These are phyloP conservation scores for Thaumetopoea pityocampa DNA, from an alignment of 1,140 invertebrate genomes.

Conservation along the genomic window DNA sequence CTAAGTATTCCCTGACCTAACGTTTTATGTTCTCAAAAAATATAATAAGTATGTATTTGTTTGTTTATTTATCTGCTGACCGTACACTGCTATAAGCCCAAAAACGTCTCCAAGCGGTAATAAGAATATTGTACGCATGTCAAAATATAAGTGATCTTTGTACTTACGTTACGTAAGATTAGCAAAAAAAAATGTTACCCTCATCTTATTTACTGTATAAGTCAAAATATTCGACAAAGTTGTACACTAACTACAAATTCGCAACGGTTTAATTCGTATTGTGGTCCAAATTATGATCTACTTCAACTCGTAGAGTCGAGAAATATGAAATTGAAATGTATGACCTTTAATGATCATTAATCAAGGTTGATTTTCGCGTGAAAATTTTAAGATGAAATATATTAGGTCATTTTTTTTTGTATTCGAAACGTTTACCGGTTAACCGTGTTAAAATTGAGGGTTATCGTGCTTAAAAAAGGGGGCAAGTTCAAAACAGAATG, in stretches of 20 bases:
- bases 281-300: conserved; percentile 29
- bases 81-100: no score
- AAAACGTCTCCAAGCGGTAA: no score
- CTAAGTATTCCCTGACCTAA: no score
- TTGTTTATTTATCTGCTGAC: no score
- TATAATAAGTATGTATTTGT: no score
- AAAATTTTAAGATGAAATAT: not conserved
- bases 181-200: conserved; percentile 6
- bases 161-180: conserved; percentile 4
- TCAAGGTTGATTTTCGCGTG: not conserved
- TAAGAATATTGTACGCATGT: no score
- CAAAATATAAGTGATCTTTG: conserved; percentile 9
- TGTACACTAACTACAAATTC: conserved; percentile 24
- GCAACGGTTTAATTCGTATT: conserved; percentile 27
- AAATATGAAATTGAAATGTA: conserved; percentile 3
- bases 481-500: conserved; percentile 58
- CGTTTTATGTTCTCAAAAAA: no score
- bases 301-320: conserved; percentile 22
- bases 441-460: conserved; percentile 43
- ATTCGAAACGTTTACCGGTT: conserved; percentile 20
- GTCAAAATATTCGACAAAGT: conserved; percentile 28
- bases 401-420: conserved; percentile 21
- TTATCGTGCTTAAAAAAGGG: conserved; percentile 34
- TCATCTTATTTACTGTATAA: conserved; percentile 14
- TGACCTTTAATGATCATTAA: not conserved